Percentiles rank a stretch among this genome's conserved stretches.
Evolutionary conservation across 92 coral and sea anemone species (phyloP).

Genomic region (Porites lobata): DNA sequence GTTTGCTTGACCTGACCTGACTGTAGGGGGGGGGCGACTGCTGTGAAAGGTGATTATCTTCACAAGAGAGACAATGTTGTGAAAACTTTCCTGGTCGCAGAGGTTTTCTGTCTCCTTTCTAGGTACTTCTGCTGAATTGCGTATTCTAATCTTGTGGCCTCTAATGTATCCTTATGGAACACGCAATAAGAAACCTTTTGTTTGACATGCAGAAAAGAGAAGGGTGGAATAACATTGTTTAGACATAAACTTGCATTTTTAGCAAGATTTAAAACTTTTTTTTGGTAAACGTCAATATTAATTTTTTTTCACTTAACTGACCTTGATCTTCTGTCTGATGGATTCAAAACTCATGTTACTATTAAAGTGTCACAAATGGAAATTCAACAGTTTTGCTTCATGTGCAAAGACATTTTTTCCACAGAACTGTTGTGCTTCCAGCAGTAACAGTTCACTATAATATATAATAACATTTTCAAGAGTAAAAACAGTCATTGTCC

Average conservation of each 20-base stretch:
- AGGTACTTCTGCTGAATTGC: too few species aligned
- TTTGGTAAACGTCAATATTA: too few species aligned
- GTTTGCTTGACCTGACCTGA: too few species aligned
- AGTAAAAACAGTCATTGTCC: slow-evolving; percentile 15
- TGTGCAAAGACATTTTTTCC: not conserved
- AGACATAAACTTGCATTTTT: not conserved
- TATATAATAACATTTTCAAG: slow-evolving; percentile 8
- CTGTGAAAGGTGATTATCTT: too few species aligned
- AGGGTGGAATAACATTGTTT: not conserved
- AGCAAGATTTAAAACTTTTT: too few species aligned
- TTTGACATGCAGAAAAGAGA: not conserved
- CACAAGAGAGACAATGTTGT: too few species aligned
- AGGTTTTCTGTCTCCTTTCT: too few species aligned
- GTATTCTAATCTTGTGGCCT: too few species aligned
- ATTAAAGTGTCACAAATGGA: not conserved
- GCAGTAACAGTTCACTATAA: not conserved
- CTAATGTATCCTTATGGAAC: too few species aligned
- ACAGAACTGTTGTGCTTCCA: not conserved
- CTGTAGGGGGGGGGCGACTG: too few species aligned
- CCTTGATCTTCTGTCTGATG: not conserved
- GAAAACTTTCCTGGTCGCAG: too few species aligned
- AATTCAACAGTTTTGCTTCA: not conserved
- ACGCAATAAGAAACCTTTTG: not conserved
- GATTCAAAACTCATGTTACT: not conserved
- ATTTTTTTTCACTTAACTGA: too few species aligned